phyloP scores from a whole-genome alignment of 2,797 vertebrate genomes.

The Lagorchestes hirsutus region DNA sequence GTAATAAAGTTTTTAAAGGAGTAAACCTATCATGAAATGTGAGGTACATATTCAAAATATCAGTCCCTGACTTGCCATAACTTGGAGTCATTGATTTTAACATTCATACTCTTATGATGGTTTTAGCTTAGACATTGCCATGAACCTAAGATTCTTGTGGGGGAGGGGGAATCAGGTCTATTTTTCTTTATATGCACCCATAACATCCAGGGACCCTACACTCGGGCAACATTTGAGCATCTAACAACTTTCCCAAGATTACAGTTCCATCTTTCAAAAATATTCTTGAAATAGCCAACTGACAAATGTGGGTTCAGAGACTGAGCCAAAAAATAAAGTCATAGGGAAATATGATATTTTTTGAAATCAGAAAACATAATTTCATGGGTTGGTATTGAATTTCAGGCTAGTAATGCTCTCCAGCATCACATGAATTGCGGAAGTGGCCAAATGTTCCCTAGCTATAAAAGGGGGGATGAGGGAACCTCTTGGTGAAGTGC shows the following conservation, averaged over 20 bases:
- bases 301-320: constrained; percentile 52
- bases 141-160: background rate
- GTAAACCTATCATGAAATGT: background rate
- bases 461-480: background rate
- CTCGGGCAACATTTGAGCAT: constrained; percentile 9
- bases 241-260: constrained; percentile 38
- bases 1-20: background rate
- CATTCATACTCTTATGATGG: constrained; percentile 1
- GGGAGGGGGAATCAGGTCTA: background rate
- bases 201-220: background rate
- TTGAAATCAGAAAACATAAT: background rate
- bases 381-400: background rate
- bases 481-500: background rate
- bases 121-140: background rate
- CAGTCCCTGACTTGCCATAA: background rate
- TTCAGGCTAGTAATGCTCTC: constrained; percentile 7
- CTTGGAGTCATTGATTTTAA: constrained; percentile 28
- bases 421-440: background rate
- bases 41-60: background rate
- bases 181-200: constrained; percentile 12
- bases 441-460: background rate
- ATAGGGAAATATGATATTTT: constrained; percentile 6
- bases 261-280: constrained; percentile 44
- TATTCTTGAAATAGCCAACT: constrained; percentile 44
- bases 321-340: constrained; percentile 42